Percentiles rank a stretch among this genome's conserved stretches.
Conservation (phyloP, 2,113 vertebrate genomes). For the Sinocyclocheilus grahami region DNA sequence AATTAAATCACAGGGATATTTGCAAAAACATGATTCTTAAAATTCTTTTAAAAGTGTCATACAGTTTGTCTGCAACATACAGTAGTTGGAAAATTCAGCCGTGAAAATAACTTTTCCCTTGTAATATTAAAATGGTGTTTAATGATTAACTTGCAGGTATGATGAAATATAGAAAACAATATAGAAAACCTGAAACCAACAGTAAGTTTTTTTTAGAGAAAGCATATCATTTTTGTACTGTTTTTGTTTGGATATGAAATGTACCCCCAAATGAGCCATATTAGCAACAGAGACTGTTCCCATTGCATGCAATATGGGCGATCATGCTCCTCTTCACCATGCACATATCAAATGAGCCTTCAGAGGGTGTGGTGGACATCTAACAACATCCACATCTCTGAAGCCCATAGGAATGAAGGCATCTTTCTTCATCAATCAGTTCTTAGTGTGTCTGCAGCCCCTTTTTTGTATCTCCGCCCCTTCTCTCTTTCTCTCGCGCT, state of each 20-base stretch:
- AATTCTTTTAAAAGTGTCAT: no score
- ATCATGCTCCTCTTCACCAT: neutral
- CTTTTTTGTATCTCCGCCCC: conserved; percentile 23
- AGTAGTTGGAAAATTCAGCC: no score
- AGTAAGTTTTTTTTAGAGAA: neutral
- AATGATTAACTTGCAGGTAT: no score
- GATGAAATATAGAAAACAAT: no score
- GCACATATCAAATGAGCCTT: conserved; percentile 13
- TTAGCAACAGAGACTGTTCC: neutral
- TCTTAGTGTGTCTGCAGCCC: conserved; percentile 4
- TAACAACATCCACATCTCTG: conserved; percentile 7
- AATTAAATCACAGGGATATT: no score
- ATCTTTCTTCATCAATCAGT: conserved; percentile 25
- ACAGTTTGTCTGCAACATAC: no score
- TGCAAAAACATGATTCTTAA: no score
- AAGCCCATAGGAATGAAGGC: neutral
- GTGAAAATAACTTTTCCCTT: no score
- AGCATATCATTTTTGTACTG: neutral
- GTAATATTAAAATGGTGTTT: no score
- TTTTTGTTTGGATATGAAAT: neutral
- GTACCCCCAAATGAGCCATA: neutral
- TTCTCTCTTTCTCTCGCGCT: conserved; percentile 22
- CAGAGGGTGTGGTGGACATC: conserved; percentile 33
- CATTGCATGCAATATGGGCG: neutral
- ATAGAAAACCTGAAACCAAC: no score